Percentiles rank a stretch among this genome's conserved stretches.
These are phyloP conservation scores for Geotrypetes seraphini DNA, from an alignment of 2,797 vertebrate species.

Conservation along the genomic window DNA sequence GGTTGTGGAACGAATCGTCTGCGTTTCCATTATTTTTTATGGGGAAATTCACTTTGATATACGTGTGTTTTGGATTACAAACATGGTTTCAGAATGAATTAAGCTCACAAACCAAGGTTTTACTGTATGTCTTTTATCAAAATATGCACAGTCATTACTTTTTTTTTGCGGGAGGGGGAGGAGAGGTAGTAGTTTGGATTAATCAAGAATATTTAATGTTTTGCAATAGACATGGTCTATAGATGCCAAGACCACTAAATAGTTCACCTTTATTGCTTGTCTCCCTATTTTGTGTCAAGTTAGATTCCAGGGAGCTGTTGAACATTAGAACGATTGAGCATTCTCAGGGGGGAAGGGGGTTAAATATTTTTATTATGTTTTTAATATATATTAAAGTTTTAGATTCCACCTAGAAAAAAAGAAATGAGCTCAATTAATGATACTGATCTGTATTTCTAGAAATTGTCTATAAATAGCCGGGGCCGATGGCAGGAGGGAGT, in stretches of 20 bases:
- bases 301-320: background rate
- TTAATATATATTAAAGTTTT: background rate
- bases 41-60: no score
- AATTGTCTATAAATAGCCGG: background rate
- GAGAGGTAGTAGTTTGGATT: background rate
- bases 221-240: accelerated
- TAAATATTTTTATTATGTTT: no score
- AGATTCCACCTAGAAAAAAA: background rate
- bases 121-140: background rate
- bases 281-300: background rate
- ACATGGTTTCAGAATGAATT: no score
- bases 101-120: no score
- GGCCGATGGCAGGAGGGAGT: no score
- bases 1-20: no score
- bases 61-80: no score
- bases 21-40: no score
- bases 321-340: background rate
- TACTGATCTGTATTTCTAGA: background rate
- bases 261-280: slow-evolving; percentile 2
- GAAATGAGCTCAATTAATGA: background rate
- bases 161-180: no score
- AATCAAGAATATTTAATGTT: slow-evolving; percentile 1
- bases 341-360: no score
- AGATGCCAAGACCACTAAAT: background rate
- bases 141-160: slow-evolving; percentile 10